These are phyloP conservation scores for Balaenoptera acutorostrata DNA, from an alignment of 2,113 vertebrate species.

Conservation along the genomic window DNA sequence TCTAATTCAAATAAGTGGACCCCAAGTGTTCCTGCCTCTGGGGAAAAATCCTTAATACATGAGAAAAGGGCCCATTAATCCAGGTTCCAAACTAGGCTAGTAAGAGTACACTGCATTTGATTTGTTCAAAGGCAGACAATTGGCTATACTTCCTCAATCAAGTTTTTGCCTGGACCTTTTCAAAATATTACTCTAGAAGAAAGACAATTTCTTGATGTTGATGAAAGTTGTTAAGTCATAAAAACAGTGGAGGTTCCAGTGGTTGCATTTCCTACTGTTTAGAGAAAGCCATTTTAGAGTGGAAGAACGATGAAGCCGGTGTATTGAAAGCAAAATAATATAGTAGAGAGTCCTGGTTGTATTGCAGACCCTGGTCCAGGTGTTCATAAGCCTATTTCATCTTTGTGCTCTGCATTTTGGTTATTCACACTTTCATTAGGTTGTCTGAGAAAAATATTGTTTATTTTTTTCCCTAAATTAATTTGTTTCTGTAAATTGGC, in stretches of 20 bases:
- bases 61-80: neutral
- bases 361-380: neutral
- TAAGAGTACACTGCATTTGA: neutral
- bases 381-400: neutral
- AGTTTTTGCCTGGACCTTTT: neutral
- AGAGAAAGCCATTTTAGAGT: neutral
- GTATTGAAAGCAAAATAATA: neutral
- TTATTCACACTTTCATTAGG: neutral
- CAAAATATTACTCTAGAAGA: neutral
- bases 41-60: neutral
- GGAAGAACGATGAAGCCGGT: neutral
- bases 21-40: neutral
- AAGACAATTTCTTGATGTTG: neutral
- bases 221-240: neutral
- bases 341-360: neutral
- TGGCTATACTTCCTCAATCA: neutral
- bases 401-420: neutral
- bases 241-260: neutral
- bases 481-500: neutral
- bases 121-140: neutral
- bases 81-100: neutral
- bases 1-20: neutral
- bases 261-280: neutral
- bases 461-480: neutral
- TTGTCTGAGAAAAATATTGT: neutral